Evolutionary conservation across 2,888 invertebrate genomes (phyloP).

Genomic region (Archips crataeganus): DNA sequence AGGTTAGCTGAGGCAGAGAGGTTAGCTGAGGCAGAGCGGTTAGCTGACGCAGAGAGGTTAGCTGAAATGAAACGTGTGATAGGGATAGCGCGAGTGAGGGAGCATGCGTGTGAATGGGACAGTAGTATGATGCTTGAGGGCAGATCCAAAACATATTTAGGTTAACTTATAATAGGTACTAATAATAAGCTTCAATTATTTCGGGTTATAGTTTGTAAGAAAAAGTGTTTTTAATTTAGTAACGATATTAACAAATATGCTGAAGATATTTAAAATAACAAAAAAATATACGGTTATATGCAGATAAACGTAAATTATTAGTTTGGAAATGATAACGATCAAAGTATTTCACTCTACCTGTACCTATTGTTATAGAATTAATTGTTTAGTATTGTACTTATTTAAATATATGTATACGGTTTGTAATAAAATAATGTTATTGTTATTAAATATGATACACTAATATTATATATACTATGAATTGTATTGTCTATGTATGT

Average conservation of each 20-base stretch:
- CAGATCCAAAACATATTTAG: background rate
- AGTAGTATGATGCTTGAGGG: background rate
- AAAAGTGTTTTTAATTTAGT: too few relatives aligned
- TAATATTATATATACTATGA: too few relatives aligned
- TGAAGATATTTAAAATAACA: background rate
- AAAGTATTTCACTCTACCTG: too few relatives aligned
- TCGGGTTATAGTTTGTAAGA: background rate
- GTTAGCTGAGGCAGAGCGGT: background rate
- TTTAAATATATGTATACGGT: background rate
- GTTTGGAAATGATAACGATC: background rate
- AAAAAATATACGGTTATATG: too few relatives aligned
- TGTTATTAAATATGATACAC: background rate
- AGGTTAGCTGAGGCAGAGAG: background rate
- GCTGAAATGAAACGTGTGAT: background rate
- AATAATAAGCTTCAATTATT: background rate
- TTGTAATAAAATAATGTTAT: background rate
- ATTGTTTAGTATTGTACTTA: background rate
- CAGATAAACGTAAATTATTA: background rate
- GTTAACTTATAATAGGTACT: background rate
- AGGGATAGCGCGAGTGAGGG: background rate
- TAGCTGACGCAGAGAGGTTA: background rate
- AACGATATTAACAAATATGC: background rate
- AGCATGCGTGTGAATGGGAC: slow-evolving; percentile 1
- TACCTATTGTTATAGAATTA: background rate
- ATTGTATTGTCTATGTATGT: too few relatives aligned